phyloP scores from a whole-genome alignment of 1,140 invertebrate species.

The Sarcophaga peregrina region DNA sequence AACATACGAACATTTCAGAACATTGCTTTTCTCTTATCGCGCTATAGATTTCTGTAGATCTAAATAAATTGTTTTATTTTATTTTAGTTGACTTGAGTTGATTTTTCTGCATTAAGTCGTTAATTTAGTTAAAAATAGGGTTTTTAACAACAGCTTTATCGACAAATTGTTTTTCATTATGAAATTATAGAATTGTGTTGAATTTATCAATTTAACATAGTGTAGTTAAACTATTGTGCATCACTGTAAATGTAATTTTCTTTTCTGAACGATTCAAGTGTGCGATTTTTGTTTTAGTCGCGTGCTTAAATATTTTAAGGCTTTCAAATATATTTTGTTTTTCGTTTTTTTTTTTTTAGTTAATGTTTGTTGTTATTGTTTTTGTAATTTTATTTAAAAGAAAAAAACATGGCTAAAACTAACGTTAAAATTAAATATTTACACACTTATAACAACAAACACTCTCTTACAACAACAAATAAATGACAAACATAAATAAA shows the following conservation, averaged over 20 bases:
- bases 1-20: too few species aligned
- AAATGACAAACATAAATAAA: conserved; percentile 3
- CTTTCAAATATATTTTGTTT: not conserved
- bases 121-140: too few species aligned
- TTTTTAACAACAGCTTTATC: too few species aligned
- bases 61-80: too few species aligned
- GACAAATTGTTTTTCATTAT: too few species aligned
- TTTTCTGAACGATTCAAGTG: not conserved
- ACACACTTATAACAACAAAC: not conserved
- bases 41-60: too few species aligned
- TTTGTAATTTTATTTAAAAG: too few species aligned
- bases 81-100: too few species aligned
- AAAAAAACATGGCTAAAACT: conserved; percentile 12
- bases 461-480: not conserved
- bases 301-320: conserved; percentile 20
- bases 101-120: too few species aligned
- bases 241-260: not conserved
- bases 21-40: too few species aligned
- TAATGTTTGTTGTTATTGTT: not conserved
- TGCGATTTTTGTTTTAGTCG: conserved; percentile 31
- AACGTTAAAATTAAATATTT: conserved; percentile 20
- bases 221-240: not conserved
- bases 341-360: conserved; percentile 18
- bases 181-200: not conserved
- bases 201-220: not conserved